A percentile compares a stretch with the other conserved stretches of the same genome.
Conservation (phyloP, 2,888 invertebrate species). For the Cheiracanthium punctorium region DNA sequence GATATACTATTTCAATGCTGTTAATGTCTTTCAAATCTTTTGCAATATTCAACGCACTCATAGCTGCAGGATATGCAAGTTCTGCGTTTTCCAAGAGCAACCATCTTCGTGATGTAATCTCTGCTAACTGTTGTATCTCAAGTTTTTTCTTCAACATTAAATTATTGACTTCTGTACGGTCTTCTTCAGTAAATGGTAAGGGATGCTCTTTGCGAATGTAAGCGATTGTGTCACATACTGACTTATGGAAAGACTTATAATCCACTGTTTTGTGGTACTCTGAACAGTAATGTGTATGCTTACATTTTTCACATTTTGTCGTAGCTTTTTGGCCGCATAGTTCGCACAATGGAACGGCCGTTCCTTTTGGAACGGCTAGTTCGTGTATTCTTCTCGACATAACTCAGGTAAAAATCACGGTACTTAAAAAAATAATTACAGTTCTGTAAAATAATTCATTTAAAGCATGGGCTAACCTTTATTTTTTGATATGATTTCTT, state of each 20-base stretch:
- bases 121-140: slow-evolving; percentile 21
- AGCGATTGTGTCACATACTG: slow-evolving; percentile 26
- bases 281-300: slow-evolving; percentile 41
- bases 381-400: slow-evolving; percentile 27
- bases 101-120: slow-evolving; percentile 37
- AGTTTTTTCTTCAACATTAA: slow-evolving; percentile 6
- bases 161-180: slow-evolving; percentile 6
- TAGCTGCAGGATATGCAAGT: slow-evolving; percentile 34
- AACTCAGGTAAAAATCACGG: too few relatives aligned
- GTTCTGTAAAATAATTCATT: too few relatives aligned
- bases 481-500: too few relatives aligned
- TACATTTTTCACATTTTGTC: slow-evolving; percentile 44
- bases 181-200: slow-evolving; percentile 37
- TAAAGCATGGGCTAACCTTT: too few relatives aligned
- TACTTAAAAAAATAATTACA: too few relatives aligned
- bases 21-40: slow-evolving; percentile 14
- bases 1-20: slow-evolving; percentile 19
- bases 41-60: slow-evolving; percentile 41
- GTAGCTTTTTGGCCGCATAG: slow-evolving; percentile 51
- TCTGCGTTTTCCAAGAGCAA: slow-evolving; percentile 23
- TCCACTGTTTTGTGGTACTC: slow-evolving; percentile 33
- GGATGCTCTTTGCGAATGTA: slow-evolving; percentile 19
- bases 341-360: slow-evolving; percentile 17
- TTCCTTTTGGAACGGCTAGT: slow-evolving; percentile 49
- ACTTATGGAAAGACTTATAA: slow-evolving; percentile 25